Evolutionary conservation across 2,888 invertebrate species (phyloP), one percentile per base, ranked within the genome.

Genomic region (Limnephilus auricula): DNA sequence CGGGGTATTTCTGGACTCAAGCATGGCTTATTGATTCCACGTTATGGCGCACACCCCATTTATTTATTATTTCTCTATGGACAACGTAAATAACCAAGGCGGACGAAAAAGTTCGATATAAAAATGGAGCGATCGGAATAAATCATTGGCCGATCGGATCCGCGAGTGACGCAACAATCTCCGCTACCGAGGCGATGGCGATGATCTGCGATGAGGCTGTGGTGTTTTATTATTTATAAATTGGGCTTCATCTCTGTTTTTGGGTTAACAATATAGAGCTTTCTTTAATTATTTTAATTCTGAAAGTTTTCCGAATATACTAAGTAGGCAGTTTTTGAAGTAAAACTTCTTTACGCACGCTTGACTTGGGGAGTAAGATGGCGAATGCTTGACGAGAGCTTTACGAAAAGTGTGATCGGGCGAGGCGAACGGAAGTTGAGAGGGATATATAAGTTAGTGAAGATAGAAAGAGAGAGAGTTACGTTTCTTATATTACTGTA

Each of bases 1-100:
- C 65, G n/a, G 87, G 78, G 79, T 88, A 88, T 88, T 88, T 79
- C 30, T 25, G 87, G n/a, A 31, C 78, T 88, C 78, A 34, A 79
- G 78, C 87, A 88, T 34, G 87, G 87, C 87, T 88, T 65, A 88
- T 78, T 88, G 79, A 88, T 88, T 88, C 78, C 87, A 25, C 87
- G 79, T 88, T 88, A 88, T 88, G 78, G 45, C 25, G 85, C 85
- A 83, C 32, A 37, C 65, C 82, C 82, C 25, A 45, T 85, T 40
- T 88, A 88, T 88, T 88, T 88, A 78, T 88, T 88, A 78, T 88
- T 88, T 88, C 34, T 79, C 87, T 78, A 78, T 88, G 87, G 78
- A 88, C 87, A 79, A 34, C 87, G 78, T 78, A 88, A 88, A 88
- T 88, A 88, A 88, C n/a, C 87, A 40, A 40, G 65, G 78, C 78